Percentiles rank a stretch among this genome's conserved stretches.
Evolutionary conservation across 2,113 vertebrate species (phyloP).

Genomic region (Lepus timidus): DNA sequence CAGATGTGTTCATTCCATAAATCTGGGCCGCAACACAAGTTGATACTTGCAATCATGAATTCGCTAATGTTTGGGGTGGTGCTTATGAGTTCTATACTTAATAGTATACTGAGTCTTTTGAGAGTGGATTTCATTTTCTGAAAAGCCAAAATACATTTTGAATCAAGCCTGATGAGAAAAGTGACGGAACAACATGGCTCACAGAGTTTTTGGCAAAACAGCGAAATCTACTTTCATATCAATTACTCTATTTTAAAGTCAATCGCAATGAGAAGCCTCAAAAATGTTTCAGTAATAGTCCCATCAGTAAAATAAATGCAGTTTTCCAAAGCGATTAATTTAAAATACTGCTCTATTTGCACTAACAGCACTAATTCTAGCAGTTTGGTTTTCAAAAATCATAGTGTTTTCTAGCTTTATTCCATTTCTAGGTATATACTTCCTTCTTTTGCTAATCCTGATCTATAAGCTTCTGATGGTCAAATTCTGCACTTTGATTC

Average conservation of each 20-base stretch:
- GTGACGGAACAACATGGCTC: neutral
- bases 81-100: neutral
- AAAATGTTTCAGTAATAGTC: neutral
- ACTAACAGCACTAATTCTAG: neutral
- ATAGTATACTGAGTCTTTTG: neutral
- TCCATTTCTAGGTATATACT: neutral
- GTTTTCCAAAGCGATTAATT: neutral
- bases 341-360: conserved; percentile 5
- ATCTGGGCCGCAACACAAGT: neutral
- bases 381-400: neutral
- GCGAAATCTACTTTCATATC: neutral
- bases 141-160: conserved; percentile 15
- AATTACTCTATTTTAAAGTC: neutral
- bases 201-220: neutral
- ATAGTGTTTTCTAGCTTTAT: conserved; percentile 8
- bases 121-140: neutral
- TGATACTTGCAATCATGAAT: neutral
- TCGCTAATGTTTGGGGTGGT: neutral
- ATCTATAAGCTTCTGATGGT: neutral
- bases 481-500: neutral
- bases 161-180: neutral
- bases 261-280: neutral
- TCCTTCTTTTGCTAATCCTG: neutral
- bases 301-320: neutral
- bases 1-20: neutral